phyloP scores from a whole-genome alignment of 2,888 invertebrate species.

The Nomada fucata region DNA sequence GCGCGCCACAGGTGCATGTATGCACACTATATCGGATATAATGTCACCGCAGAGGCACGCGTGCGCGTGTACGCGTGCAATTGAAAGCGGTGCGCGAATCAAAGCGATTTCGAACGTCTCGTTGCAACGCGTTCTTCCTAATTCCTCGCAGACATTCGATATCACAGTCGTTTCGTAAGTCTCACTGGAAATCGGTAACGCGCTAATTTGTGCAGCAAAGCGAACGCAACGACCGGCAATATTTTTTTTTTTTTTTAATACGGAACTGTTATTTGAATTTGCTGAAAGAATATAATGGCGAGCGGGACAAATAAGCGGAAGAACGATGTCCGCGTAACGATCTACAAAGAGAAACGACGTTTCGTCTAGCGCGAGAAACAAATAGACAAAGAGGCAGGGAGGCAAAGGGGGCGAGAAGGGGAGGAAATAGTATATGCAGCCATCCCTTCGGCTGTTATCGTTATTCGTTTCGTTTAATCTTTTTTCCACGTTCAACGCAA shows the following conservation, averaged over 20 bases:
- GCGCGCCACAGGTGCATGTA: constrained; percentile 51
- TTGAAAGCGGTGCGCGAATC: constrained; percentile 38
- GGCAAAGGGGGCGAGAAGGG: background rate
- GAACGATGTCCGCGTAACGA: constrained; percentile 2
- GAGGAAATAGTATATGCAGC: background rate
- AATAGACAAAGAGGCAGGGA: background rate
- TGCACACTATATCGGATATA: constrained; percentile 57
- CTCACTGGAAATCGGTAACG: too few species aligned
- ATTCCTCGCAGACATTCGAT: background rate
- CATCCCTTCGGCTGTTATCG: constrained; percentile 35
- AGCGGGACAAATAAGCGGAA: constrained; percentile 22
- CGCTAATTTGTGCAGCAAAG: too few species aligned
- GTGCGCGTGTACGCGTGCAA: constrained; percentile 27
- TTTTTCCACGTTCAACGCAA: constrained; percentile 51
- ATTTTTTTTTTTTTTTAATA: background rate
- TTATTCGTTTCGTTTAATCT: constrained; percentile 55
- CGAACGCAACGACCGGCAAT: too few species aligned
- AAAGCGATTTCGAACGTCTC: background rate
- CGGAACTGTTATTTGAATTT: constrained; percentile 17
- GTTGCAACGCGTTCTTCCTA: background rate
- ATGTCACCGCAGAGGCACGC: constrained; percentile 32
- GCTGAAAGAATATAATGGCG: constrained; percentile 2
- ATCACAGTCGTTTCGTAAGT: too few species aligned
- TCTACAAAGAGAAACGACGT: too few species aligned
- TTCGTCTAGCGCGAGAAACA: background rate